Base-by-base conservation (phyloP, 2,797 vertebrate genomes). In the Acestrorhynchus altus region DNA sequence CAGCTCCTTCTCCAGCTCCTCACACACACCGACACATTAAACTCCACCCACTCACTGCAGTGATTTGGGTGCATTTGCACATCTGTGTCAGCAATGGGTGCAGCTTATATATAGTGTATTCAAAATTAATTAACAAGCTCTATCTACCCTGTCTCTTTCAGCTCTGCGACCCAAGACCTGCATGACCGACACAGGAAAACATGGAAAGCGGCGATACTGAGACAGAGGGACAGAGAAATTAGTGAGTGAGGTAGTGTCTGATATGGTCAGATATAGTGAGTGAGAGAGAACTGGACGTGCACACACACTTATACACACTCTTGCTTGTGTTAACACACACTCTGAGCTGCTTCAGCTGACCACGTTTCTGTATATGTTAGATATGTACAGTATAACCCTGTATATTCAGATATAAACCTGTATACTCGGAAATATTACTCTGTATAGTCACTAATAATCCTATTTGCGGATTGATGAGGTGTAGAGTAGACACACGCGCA, bases 111-210 rank as follows among this genome's bases (percentile, higher is more conserved):
- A n/a, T n/a, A n/a, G n/a, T n/a, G n/a, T n/a, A n/a, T n/a, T n/a
- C n/a, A n/a, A n/a, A n/a, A n/a, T n/a, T n/a, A n/a, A n/a, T n/a
- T n/a, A n/a, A n/a, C n/a, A n/a, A n/a, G n/a, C n/a, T n/a, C n/a
- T n/a, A n/a, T n/a, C n/a, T n/a, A n/a, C n/a, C n/a, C n/a, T n/a
- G 73, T 47, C 63, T 0, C 15, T 42, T 56, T 79, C 91, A 99
- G 97, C 97, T 79, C 90, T 99, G 51, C 95, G 97, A 59, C 97
- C 97, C 16, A 97, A 97, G 91, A 99, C 98, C 83, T 99, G 98
- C 93, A 95, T 99, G 81, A 94, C 93, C 0, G 96, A 96, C 16
- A 90, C 89, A 4, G 92, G 94, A 61, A 88, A 91, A 57, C 85
- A 87, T 0, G 93, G 95, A 69, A 95, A 93, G 68, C 93, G 91